These are phyloP conservation scores for Enteromius trimaculatus DNA, from an alignment of 2,797 vertebrate genomes.

Conservation along the genomic window DNA sequence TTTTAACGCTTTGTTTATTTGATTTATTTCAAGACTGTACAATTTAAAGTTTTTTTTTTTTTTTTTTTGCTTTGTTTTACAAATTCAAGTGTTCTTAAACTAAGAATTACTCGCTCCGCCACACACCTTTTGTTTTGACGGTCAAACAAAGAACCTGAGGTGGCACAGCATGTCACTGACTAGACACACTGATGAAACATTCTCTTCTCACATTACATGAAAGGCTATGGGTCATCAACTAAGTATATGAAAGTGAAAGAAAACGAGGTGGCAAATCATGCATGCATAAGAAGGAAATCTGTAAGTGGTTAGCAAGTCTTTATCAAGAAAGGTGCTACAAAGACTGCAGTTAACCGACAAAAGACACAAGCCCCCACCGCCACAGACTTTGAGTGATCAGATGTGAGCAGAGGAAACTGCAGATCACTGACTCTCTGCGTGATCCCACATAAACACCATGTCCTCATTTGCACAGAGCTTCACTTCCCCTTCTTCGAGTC, in stretches of 20 bases:
- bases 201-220: neutral
- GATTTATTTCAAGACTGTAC: too few species aligned
- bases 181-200: neutral
- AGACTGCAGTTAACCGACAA: constrained; percentile 3
- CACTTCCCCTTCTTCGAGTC: constrained; percentile 52
- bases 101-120: constrained; percentile 2
- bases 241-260: constrained; percentile 41
- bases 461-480: constrained; percentile 51
- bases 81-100: neutral
- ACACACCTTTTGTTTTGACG: constrained; percentile 5
- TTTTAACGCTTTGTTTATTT: neutral
- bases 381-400: constrained; percentile 56
- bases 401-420: constrained; percentile 65
- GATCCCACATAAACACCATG: constrained; percentile 24
- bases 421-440: constrained; percentile 61
- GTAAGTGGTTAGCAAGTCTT: constrained; percentile 3
- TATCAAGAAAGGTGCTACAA: neutral
- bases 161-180: constrained; percentile 13
- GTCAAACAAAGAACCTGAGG: constrained; percentile 30
- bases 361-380: constrained; percentile 32
- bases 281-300: constrained; percentile 5
- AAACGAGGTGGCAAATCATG: neutral
- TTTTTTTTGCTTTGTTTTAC: neutral
- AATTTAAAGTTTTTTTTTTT: neutral
- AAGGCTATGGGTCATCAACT: neutral